A percentile compares a stretch with the other conserved stretches of the same genome.
Evolutionary conservation across 2,888 invertebrate genomes (phyloP).

Genomic region (Balanococcus diminutus): DNA sequence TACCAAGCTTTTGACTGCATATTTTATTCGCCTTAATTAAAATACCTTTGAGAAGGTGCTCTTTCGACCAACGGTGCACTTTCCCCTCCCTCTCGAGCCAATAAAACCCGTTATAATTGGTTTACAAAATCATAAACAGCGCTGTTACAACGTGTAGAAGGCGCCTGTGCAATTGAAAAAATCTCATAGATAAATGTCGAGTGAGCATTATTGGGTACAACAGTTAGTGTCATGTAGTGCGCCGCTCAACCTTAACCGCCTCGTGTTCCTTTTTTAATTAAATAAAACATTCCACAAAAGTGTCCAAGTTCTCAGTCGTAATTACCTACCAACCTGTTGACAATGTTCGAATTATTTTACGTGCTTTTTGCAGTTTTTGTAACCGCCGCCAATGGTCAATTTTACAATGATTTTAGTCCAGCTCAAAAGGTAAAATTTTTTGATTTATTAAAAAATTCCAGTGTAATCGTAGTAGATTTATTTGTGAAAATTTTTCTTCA

Average conservation of each 20-base stretch:
- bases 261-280: background rate
- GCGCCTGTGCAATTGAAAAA: slow-evolving; percentile 27
- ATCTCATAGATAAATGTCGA: slow-evolving; percentile 21
- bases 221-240: background rate
- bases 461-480: no score
- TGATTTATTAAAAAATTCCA: no score
- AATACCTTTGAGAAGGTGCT: background rate
- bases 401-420: background rate
- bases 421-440: slow-evolving; percentile 6
- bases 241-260: slow-evolving; percentile 4
- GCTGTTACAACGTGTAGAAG: background rate
- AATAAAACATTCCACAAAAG: slow-evolving; percentile 9
- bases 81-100: background rate
- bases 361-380: background rate
- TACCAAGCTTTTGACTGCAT: background rate
- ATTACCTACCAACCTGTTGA: slow-evolving; percentile 54
- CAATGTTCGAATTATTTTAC: slow-evolving; percentile 24
- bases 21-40: background rate
- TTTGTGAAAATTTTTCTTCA: no score
- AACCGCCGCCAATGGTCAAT: background rate
- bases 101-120: background rate
- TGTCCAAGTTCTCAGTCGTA: background rate
- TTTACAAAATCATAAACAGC: background rate
- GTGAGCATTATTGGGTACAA: background rate
- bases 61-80: background rate